Percentiles rank a stretch among this genome's conserved stretches.
These are phyloP conservation scores for Falco biarmicus DNA, from an alignment of 2,797 vertebrate genomes.

Conservation along the genomic window DNA sequence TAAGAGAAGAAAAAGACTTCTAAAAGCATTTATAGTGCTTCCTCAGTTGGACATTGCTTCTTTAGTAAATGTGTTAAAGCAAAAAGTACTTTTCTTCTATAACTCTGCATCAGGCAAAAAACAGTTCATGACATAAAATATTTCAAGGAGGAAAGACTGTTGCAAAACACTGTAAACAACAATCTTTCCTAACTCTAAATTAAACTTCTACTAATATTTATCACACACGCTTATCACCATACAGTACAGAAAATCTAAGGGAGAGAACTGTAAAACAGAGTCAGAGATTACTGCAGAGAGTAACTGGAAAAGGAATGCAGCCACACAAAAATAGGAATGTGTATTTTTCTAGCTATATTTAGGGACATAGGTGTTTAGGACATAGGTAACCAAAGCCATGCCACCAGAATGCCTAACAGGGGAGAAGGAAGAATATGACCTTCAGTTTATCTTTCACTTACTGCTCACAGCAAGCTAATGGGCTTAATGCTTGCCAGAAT, in stretches of 20 bases:
- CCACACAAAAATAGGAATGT: rapidly evolving
- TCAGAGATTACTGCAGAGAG: neutral
- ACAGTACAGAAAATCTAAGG: neutral
- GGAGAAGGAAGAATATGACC: neutral
- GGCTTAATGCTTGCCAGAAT: neutral
- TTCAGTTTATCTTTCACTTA: neutral
- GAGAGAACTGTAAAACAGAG: neutral
- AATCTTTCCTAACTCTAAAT: neutral
- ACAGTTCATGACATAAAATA: neutral
- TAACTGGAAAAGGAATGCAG: neutral
- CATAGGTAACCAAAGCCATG: neutral
- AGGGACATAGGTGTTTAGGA: neutral
- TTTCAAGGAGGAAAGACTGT: neutral
- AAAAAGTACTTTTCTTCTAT: neutral
- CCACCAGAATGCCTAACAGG: neutral
- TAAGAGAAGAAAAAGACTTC: neutral
- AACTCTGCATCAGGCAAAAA: neutral
- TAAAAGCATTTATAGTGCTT: neutral
- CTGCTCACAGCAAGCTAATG: neutral
- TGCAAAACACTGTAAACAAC: neutral
- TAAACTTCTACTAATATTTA: neutral
- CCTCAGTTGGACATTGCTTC: neutral
- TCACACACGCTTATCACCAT: neutral
- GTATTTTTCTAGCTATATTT: neutral
- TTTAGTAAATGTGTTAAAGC: neutral